Evolutionary conservation across 1,140 invertebrate species (phyloP).

Genomic region (Leucophenga varia): DNA sequence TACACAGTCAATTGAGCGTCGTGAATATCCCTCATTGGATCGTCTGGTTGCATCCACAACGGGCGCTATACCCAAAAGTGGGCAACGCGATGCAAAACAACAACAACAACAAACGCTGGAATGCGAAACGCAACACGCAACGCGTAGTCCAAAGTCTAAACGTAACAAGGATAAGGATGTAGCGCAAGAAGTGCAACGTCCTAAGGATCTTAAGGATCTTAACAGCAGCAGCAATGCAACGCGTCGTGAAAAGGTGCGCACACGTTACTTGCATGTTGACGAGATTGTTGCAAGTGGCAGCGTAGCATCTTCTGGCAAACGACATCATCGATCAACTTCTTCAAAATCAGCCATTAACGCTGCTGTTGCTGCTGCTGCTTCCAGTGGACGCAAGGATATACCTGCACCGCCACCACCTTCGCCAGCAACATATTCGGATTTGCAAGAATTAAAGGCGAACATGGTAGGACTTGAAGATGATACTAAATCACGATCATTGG

Average conservation of each 20-base stretch:
- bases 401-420: conserved; percentile 48
- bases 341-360: conserved; percentile 14
- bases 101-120: conserved; percentile 1
- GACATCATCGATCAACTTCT: conserved; percentile 29
- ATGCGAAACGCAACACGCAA: conserved; percentile 3
- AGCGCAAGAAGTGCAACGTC: too few species aligned
- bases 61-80: conserved; percentile 44
- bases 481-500: conserved; percentile 38
- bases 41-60: conserved; percentile 39
- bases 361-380: not conserved
- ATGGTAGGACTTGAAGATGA: conserved; percentile 43
- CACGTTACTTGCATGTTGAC: not conserved
- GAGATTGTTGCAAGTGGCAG: not conserved
- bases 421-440: conserved; percentile 46
- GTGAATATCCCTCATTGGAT: conserved; percentile 45
- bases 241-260: not conserved
- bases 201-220: too few species aligned
- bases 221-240: too few species aligned
- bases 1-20: conserved; percentile 14
- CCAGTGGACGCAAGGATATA: conserved; percentile 32
- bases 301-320: conserved; percentile 9
- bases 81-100: too few species aligned
- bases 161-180: too few species aligned
- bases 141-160: too few species aligned
- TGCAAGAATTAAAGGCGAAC: conserved; percentile 46